Base-by-base conservation (phyloP, 2,113 vertebrate species). In the Butorides virescens region DNA sequence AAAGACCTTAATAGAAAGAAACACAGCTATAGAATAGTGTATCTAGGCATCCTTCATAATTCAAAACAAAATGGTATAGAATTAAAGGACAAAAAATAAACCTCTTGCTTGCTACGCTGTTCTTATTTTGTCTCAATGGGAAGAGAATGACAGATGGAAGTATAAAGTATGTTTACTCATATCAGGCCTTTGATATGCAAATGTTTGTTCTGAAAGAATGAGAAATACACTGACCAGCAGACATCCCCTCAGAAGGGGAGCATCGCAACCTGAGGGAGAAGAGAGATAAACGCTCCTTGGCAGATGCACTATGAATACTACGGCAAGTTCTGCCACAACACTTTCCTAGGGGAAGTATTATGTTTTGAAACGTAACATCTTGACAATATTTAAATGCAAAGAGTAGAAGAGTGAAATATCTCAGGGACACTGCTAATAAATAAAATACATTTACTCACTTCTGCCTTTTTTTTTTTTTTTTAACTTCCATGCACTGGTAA, bases 161-260 rank as follows among this genome's bases (percentile, higher is more conserved):
- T 79, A 97, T 91, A 94, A 97, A 96, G 80, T 68, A 74, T 98
- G 98, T 98, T 99, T 98, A 98, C 96, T 98, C 95, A 84, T 97
- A 86, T 89, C 22, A 47, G 47, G 79, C 95, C 98, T 99, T 99
- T 99, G 98, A 99, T 98, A 98, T 98, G 98, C 96, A 99, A 98
- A 99, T 98, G 70, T 22, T n/a, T 95, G 86, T 98, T 98, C 97
- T 98, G 96, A 98, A 98, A 98, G 97, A 98, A 98, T 98, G 97
- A 97, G 91, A 97, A 98, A 98, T 98, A 96, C 93, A 97, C 87
- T 98, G 98, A 98, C 97, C 97, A 97, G 75, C 62, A 97, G 56
- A 92, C 89, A 82, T 44, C 91, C 67, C 92, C 75, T 76, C 84
- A 76, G 92, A 68, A 96, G 50, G 96, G 91, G 63, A 83, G 81